Conservation (phyloP, 2,888 invertebrate genomes). For the Stenolophus ochropezus region DNA sequence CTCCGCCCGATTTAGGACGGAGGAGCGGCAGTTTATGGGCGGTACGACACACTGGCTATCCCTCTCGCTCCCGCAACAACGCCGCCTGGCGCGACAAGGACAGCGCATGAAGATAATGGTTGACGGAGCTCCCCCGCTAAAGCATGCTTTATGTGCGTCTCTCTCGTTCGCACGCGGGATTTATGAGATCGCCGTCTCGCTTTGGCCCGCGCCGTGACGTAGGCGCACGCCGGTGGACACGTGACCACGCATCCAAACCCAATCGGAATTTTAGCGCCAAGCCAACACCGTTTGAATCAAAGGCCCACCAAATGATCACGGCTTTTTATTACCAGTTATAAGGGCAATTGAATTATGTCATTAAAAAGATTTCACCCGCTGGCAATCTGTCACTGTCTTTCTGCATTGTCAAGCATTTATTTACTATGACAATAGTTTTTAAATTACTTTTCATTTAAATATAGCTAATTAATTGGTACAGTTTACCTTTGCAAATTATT, state of each 20-base stretch:
- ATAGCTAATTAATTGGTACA: too few relatives aligned
- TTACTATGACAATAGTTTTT: background rate
- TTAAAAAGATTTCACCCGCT: background rate
- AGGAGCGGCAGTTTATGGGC: conserved; percentile 72
- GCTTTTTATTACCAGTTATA: background rate
- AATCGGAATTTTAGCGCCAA: conserved; percentile 72
- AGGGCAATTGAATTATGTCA: background rate
- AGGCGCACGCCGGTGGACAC: conserved; percentile 68
- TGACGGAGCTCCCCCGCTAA: conserved; percentile 74
- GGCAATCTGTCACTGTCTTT: background rate
- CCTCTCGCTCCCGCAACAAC: conserved; percentile 68
- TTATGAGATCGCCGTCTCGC: conserved; percentile 73
- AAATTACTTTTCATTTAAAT: too few relatives aligned
- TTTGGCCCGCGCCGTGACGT: conserved; percentile 73
- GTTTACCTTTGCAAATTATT: too few relatives aligned
- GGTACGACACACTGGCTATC: conserved; percentile 73
- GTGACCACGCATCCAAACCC: conserved; percentile 70
- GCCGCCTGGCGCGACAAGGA: conserved; percentile 65
- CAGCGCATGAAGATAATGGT: conserved; percentile 74
- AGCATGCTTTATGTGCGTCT: conserved; percentile 74
- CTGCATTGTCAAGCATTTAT: background rate
- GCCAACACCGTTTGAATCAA: conserved; percentile 51
- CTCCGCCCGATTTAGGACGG: conserved; percentile 70
- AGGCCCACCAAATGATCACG: conserved; percentile 1
- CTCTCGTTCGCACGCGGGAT: conserved; percentile 73